Base-by-base conservation (phyloP, 1,140 invertebrate genomes). In the Drosophila burlai region DNA sequence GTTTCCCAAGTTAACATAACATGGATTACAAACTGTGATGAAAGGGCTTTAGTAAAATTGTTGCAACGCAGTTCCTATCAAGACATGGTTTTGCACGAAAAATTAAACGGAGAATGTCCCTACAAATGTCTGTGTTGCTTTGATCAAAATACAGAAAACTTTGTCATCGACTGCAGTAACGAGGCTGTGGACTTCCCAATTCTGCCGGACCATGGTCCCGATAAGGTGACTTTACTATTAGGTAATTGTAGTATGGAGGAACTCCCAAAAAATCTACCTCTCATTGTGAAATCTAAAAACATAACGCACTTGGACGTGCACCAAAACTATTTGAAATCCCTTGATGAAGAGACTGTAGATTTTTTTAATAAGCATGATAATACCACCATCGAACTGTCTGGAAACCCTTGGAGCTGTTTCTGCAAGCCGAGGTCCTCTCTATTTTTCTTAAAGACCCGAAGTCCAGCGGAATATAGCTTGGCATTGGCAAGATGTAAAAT, bases 1-100 rank as follows among this genome's bases (percentile, higher is more conserved):
- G 7, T 31, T 31, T 8, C 0, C 29, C 29, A 31, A 1, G 0
- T 0, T 1, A 1, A 6, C 10, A 45, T 21, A 0, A 11, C 4
- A 45, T 45, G 43, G 43, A 13, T 11, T 6, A 18, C 18, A 13
- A 45, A 45, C 10, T 45, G 43, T 21, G 18, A 45, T 21, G 18
- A 31, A 31, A 31, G 29, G 29, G 1, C 29, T 31, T 31, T 31
- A 8, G 29, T 31, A 31, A 31, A 31, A 31, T 31, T 8, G 29
- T 31, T 31, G 29, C 7, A 31, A 31, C 0, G 26, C 4, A 31
- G 1, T 31, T 8, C 29, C 0, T 26, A 26, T 26, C 4, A 4
- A 6, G 3, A 26, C 0, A 31, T 1, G 6, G 7, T 8, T 31
- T 31, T 31, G 0, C 8, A 1, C 29, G 7, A 31, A 31, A 31